phyloP scores from a whole-genome alignment of 2,797 vertebrate genomes.

The Austrolebias charrua region DNA sequence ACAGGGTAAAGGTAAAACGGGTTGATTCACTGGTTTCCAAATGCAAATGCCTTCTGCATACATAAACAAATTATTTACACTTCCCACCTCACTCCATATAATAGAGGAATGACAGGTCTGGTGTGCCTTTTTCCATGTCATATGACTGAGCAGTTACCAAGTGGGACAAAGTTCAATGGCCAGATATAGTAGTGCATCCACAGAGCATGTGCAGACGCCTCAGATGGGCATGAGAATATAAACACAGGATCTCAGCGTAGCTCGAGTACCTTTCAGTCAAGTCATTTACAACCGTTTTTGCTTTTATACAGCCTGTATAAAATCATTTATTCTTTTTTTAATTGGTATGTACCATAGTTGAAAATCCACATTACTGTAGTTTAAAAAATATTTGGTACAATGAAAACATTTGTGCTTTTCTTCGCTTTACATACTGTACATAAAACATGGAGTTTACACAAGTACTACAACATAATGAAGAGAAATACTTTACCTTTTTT shows the following conservation, averaged over 20 bases:
- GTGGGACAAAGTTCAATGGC: slow-evolving; percentile 81
- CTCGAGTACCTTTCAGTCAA: not conserved
- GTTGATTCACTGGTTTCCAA: slow-evolving; percentile 10
- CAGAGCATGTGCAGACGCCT: slow-evolving; percentile 55
- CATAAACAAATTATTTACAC: slow-evolving; percentile 35
- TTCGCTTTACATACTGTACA: not conserved
- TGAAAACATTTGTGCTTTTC: not conserved
- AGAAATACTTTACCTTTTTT: slow-evolving; percentile 53
- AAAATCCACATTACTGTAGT: not conserved
- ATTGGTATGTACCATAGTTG: not conserved
- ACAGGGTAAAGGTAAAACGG: not conserved
- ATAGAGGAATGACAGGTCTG: slow-evolving; percentile 39
- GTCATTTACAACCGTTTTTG: slow-evolving; percentile 7
- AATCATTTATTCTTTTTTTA: too few relatives aligned
- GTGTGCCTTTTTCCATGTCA: slow-evolving; percentile 82
- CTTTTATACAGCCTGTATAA: not conserved
- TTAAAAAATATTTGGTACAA: too few relatives aligned
- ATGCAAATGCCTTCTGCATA: slow-evolving; percentile 4
- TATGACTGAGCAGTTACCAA: slow-evolving; percentile 74
- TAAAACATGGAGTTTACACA: not conserved
- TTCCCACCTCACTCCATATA: slow-evolving; percentile 33
- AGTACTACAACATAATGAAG: not conserved
- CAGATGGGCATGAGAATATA: slow-evolving; percentile 69
- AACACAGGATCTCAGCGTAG: slow-evolving; percentile 60
- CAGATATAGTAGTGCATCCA: slow-evolving; percentile 74